A percentile compares a stretch with the other conserved stretches of the same genome.
These are phyloP conservation scores for Suricata suricatta DNA, from an alignment of 2,113 vertebrate genomes.

Conservation along the genomic window DNA sequence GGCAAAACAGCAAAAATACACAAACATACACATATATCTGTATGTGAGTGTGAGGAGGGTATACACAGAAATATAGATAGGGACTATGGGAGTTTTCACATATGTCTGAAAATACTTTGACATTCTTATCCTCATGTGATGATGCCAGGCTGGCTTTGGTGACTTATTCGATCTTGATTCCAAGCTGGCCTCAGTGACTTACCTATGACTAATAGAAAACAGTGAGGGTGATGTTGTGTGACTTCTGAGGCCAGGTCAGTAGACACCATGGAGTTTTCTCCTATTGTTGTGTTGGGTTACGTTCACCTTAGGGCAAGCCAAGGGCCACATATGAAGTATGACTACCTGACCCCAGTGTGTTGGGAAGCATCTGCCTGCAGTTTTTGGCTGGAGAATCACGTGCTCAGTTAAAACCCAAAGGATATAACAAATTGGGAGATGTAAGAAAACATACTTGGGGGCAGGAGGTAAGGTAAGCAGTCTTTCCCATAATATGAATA, in stretches of 20 bases:
- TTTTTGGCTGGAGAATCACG: not conserved
- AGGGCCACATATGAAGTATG: not conserved
- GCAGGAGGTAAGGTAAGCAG: not conserved
- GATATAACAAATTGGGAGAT: not conserved
- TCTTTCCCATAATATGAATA: not conserved
- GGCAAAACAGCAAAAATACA: not conserved
- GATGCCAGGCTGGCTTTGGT: not conserved
- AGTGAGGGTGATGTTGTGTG: not conserved
- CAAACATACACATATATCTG: not conserved
- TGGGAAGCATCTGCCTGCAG: not conserved
- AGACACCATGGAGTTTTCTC: not conserved
- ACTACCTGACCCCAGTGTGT: not conserved
- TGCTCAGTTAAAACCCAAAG: not conserved
- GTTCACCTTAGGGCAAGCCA: not conserved
- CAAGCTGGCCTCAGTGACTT: not conserved
- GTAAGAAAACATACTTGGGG: not conserved
- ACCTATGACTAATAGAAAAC: not conserved
- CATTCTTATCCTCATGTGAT: not conserved
- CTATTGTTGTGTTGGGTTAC: too few species aligned
- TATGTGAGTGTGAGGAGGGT: too few species aligned
- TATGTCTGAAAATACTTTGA: not conserved
- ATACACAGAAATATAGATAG: not conserved
- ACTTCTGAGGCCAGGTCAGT: not conserved
- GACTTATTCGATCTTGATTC: not conserved
- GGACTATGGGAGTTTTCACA: not conserved